A percentile compares a stretch with the other conserved stretches of the same genome.
These are phyloP conservation scores for Drosophila maculinotata DNA, from an alignment of 2,888 invertebrate species.

Conservation along the genomic window DNA sequence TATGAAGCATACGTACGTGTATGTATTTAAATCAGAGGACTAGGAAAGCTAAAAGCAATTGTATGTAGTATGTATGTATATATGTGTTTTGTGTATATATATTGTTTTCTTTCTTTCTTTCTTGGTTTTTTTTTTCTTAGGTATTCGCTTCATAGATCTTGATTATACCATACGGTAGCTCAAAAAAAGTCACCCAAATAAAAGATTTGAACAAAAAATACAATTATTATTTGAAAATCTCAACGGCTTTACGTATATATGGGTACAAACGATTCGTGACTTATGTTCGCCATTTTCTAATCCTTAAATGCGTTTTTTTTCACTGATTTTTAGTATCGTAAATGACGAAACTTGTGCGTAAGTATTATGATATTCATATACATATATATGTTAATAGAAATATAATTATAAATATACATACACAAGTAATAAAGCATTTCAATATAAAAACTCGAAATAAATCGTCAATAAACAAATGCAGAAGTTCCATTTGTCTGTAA, in stretches of 20 bases:
- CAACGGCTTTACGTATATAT: conserved; percentile 59
- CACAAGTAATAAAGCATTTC: conserved; percentile 3
- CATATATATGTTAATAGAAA: conserved; percentile 11
- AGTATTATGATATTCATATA: conserved; percentile 11
- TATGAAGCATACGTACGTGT: conserved; percentile 19
- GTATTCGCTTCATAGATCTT: conserved; percentile 53
- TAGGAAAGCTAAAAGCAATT: conserved; percentile 80
- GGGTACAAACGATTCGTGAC: conserved; percentile 41
- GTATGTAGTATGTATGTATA: conserved; percentile 54
- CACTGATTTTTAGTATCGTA: conserved; percentile 11
- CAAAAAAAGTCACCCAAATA: conserved; percentile 30
- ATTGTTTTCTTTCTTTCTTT: conserved; percentile 3
- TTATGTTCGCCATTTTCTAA: conserved; percentile 31
- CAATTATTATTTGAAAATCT: conserved; percentile 16
- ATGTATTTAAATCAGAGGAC: conserved; percentile 61
- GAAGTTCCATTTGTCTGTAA: conserved; percentile 51
- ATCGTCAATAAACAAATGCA: conserved; percentile 51
- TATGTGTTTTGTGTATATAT: conserved; percentile 48
- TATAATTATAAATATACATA: too few relatives aligned
- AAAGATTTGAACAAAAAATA: conserved; percentile 7
- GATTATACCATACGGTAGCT: conserved; percentile 44
- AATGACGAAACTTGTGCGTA: conserved; percentile 49
- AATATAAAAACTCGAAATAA: conserved; percentile 35
- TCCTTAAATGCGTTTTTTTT: conserved; percentile 41
- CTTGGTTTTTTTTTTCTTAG: conserved; percentile 34